phyloP scores from a whole-genome alignment of 30 jellyfish, hydroid and myxozoan genomes.

The Hydractinia symbiolongicarpus region DNA sequence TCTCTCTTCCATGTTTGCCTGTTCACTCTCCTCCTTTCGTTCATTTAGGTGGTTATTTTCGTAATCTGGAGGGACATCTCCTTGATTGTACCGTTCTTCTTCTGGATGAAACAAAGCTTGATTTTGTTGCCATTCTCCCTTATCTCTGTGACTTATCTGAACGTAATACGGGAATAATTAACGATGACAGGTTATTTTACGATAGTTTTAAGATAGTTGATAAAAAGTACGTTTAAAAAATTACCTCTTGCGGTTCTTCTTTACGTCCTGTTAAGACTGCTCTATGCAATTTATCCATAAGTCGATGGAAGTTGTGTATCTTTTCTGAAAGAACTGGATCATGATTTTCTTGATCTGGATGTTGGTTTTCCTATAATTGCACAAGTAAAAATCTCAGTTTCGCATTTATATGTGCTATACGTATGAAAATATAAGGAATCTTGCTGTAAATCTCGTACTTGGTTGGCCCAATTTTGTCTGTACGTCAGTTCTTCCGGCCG shows the following conservation, averaged over 20 bases:
- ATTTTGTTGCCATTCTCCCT: no score
- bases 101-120: no score
- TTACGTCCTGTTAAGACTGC: background rate
- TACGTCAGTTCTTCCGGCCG: slow-evolving; percentile 2
- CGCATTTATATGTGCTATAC: background rate
- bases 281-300: slow-evolving; percentile 3
- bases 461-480: slow-evolving; percentile 1
- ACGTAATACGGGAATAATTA: no score
- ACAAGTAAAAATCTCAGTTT: background rate
- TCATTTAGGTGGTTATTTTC: no score
- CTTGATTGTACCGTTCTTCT: no score
- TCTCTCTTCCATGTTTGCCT: no score
- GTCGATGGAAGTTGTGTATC: background rate
- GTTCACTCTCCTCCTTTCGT: no score
- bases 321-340: background rate
- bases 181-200: no score
- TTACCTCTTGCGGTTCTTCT: background rate
- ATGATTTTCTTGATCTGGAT: background rate
- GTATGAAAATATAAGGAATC: background rate
- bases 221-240: no score
- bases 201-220: no score
- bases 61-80: no score
- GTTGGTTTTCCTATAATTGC: background rate
- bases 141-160: no score
- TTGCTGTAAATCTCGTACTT: background rate